A percentile compares a stretch with the other conserved stretches of the same genome.
These are phyloP conservation scores for Nephrotoma appendiculata DNA, from an alignment of 2,888 invertebrate genomes.

Conservation along the genomic window DNA sequence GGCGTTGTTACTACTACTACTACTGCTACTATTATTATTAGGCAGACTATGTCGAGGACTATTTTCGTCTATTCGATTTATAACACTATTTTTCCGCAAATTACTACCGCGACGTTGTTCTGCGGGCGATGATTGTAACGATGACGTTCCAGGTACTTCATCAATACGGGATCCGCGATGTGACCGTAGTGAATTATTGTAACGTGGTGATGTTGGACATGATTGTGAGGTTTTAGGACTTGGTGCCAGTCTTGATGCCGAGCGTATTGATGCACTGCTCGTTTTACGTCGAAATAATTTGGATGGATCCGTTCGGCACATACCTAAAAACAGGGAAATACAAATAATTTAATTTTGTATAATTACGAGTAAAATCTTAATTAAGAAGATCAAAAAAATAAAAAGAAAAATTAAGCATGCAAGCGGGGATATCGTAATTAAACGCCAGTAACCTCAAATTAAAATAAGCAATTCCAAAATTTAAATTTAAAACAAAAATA, in stretches of 20 bases:
- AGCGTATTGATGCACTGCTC: slow-evolving; percentile 26
- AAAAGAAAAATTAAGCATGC: not conserved
- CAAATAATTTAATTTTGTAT: not conserved
- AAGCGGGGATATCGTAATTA: not conserved
- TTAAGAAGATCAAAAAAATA: not conserved
- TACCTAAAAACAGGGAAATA: slow-evolving; percentile 19
- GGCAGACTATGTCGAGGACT: not conserved
- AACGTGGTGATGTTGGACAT: slow-evolving; percentile 31
- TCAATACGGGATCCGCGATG: slow-evolving; percentile 13
- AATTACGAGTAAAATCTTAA: not conserved
- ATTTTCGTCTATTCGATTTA: not conserved
- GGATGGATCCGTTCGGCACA: slow-evolving; percentile 30
- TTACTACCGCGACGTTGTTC: not conserved
- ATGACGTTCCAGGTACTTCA: slow-evolving; percentile 21
- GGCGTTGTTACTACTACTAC: not conserved
- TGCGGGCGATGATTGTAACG: slow-evolving; percentile 10
- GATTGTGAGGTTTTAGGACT: slow-evolving; percentile 27
- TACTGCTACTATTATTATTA: not conserved
- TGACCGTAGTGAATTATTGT: slow-evolving; percentile 18
- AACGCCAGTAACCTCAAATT: no score
- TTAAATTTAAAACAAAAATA: not conserved
- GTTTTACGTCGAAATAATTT: slow-evolving; percentile 31
- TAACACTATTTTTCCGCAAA: not conserved
- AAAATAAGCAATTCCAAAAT: no score
- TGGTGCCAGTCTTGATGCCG: slow-evolving; percentile 11